Percentiles rank a stretch among this genome's conserved stretches.
These are phyloP conservation scores for Conopomorpha cramerella DNA, from an alignment of 1,140 invertebrate genomes.

Conservation along the genomic window DNA sequence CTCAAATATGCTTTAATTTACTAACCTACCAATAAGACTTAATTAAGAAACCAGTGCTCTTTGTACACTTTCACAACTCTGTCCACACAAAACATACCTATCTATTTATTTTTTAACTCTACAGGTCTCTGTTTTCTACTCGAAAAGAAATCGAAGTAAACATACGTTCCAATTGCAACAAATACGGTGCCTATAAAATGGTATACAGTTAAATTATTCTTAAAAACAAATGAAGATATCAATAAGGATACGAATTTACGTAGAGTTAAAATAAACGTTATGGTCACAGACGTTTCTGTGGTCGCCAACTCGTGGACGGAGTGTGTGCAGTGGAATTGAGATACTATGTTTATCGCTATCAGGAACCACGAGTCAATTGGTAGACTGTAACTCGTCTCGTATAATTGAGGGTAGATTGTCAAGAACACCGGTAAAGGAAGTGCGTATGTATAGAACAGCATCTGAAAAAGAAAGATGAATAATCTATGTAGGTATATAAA, in stretches of 20 bases:
- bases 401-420: slow-evolving; percentile 22
- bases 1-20: too few relatives aligned
- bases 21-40: too few relatives aligned
- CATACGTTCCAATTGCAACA: slow-evolving; percentile 34
- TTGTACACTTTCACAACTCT: too few relatives aligned
- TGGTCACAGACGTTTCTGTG: slow-evolving; percentile 37
- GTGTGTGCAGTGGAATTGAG: slow-evolving; percentile 36
- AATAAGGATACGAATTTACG: slow-evolving; percentile 44
- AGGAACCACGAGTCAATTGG: slow-evolving; percentile 23
- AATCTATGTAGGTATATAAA: neutral
- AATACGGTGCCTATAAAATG: slow-evolving; percentile 32
- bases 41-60: too few relatives aligned
- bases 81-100: too few relatives aligned
- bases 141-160: slow-evolving; percentile 43
- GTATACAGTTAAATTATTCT: slow-evolving; percentile 35
- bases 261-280: slow-evolving; percentile 44
- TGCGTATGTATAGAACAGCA: slow-evolving; percentile 45
- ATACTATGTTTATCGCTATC: slow-evolving; percentile 27
- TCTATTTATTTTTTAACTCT: too few relatives aligned
- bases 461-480: slow-evolving; percentile 24
- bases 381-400: slow-evolving; percentile 11
- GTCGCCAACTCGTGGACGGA: slow-evolving; percentile 41
- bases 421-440: slow-evolving; percentile 37
- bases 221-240: slow-evolving; percentile 43
- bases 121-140: slow-evolving; percentile 26